Evolutionary conservation across 2,888 invertebrate species (phyloP).

Genomic region (Eumerus sabulonum): DNA sequence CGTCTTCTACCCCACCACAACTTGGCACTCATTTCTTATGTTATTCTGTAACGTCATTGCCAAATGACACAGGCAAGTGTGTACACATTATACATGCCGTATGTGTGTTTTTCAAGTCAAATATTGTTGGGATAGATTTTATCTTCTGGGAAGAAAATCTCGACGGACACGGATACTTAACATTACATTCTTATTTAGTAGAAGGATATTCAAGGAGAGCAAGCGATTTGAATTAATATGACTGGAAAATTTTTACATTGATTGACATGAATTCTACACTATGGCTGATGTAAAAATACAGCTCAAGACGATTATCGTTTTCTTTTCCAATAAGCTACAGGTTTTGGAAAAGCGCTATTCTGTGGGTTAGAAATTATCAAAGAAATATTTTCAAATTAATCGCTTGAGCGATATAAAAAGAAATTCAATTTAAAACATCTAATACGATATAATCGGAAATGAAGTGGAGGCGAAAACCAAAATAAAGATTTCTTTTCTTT

Average conservation of each 20-base stretch:
- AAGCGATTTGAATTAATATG: not conserved
- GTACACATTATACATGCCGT: constrained; percentile 5
- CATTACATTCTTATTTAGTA: no score
- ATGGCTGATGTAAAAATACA: no score
- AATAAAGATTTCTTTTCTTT: constrained; percentile 1
- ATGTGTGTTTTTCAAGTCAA: constrained; percentile 14
- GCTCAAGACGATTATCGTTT: constrained; percentile 3
- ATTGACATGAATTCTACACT: not conserved
- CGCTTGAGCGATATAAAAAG: constrained; percentile 53
- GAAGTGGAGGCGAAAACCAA: constrained; percentile 4
- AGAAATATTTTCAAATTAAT: constrained; percentile 61
- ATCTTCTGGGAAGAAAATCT: constrained; percentile 16
- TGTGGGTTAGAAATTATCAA: constrained; percentile 43
- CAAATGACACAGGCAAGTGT: constrained; percentile 29
- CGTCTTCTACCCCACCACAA: constrained; percentile 8
- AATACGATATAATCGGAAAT: constrained; percentile 42
- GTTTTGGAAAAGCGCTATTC: no score
- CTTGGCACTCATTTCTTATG: constrained; percentile 26
- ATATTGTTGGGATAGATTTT: constrained; percentile 13
- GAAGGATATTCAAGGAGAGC: not conserved
- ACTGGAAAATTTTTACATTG: constrained; percentile 10
- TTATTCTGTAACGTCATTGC: constrained; percentile 6
- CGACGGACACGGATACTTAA: constrained; percentile 9
- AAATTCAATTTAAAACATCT: constrained; percentile 51
- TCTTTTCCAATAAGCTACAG: not conserved